A percentile compares a stretch with the other conserved stretches of the same genome.
Conservation (phyloP, 2,797 vertebrate genomes). For the Chaetophractus vellerosus region DNA sequence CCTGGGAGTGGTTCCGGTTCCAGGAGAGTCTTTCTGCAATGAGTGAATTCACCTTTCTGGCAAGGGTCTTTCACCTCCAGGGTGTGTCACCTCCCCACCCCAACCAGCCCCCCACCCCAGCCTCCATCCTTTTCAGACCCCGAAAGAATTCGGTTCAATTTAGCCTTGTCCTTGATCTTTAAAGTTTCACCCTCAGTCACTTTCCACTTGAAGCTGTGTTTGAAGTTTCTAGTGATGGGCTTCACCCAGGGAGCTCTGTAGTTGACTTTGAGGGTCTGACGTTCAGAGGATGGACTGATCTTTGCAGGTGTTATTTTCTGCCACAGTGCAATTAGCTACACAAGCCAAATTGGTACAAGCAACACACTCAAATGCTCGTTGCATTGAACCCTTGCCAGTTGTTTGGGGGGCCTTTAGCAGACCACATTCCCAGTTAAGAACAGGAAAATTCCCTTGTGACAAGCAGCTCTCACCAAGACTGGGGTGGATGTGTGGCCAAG, state of each 20-base stretch:
- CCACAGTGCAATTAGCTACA: slow-evolving; percentile 82
- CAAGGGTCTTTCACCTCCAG: slow-evolving; percentile 68
- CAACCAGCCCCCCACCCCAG: slow-evolving; percentile 10
- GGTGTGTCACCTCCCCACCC: not conserved
- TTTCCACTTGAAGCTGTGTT: slow-evolving; percentile 83
- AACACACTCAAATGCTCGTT: not conserved
- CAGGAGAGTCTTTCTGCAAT: slow-evolving; percentile 25
- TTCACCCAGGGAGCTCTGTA: slow-evolving; percentile 72
- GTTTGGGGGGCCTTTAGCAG: not conserved
- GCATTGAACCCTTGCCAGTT: not conserved
- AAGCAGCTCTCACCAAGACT: not conserved
- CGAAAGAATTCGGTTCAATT: slow-evolving; percentile 84
- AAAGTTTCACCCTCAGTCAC: slow-evolving; percentile 84
- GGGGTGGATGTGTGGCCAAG: not conserved
- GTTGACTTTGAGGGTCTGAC: slow-evolving; percentile 65
- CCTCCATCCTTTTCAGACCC: slow-evolving; percentile 57
- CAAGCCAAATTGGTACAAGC: slow-evolving; percentile 73
- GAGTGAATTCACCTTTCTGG: slow-evolving; percentile 50
- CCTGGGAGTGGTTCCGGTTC: slow-evolving; percentile 16
- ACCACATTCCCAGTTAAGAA: not conserved
- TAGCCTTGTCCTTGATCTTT: slow-evolving; percentile 83
- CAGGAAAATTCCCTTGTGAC: not conserved
- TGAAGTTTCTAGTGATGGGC: slow-evolving; percentile 79
- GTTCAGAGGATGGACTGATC: slow-evolving; percentile 85
- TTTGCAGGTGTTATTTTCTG: slow-evolving; percentile 79